Conservation (phyloP, 2,113 vertebrate species). For the Cathartes aura region DNA sequence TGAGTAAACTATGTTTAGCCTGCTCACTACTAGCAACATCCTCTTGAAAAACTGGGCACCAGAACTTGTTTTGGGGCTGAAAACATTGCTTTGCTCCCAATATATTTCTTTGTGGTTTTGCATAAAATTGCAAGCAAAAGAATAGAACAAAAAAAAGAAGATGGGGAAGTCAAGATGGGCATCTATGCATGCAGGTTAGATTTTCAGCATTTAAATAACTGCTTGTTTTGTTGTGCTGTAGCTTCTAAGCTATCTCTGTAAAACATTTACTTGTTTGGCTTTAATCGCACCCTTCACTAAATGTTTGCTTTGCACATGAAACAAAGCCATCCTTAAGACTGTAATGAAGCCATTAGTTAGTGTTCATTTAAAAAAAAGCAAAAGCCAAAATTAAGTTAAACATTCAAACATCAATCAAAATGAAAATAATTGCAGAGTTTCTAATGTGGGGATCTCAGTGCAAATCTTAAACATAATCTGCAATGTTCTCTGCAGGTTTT, state of each 20-base stretch:
- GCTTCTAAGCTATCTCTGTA: slow-evolving; percentile 19
- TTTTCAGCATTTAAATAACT: background rate
- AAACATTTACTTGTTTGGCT: slow-evolving; percentile 34
- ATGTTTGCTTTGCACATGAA: slow-evolving; percentile 40
- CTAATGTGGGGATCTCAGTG: background rate
- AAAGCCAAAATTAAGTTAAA: slow-evolving; percentile 5
- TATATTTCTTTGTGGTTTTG: background rate
- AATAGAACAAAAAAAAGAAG: background rate
- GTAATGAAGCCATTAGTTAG: background rate
- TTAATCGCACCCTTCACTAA: background rate
- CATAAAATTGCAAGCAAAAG: background rate
- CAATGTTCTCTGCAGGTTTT: background rate
- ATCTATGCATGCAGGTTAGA: background rate
- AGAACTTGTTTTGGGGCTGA: background rate
- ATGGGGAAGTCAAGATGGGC: background rate
- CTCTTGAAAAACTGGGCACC: background rate
- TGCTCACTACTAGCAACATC: background rate
- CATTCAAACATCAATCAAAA: background rate
- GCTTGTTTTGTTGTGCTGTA: background rate
- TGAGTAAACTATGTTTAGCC: background rate
- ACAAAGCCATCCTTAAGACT: slow-evolving; percentile 39
- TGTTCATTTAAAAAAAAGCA: background rate
- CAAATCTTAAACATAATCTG: background rate
- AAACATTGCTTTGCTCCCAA: background rate
- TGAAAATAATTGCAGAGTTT: slow-evolving; percentile 4